Evolutionary conservation across 2,797 vertebrate species (phyloP).

Genomic region (Gymnothorax javanicus): DNA sequence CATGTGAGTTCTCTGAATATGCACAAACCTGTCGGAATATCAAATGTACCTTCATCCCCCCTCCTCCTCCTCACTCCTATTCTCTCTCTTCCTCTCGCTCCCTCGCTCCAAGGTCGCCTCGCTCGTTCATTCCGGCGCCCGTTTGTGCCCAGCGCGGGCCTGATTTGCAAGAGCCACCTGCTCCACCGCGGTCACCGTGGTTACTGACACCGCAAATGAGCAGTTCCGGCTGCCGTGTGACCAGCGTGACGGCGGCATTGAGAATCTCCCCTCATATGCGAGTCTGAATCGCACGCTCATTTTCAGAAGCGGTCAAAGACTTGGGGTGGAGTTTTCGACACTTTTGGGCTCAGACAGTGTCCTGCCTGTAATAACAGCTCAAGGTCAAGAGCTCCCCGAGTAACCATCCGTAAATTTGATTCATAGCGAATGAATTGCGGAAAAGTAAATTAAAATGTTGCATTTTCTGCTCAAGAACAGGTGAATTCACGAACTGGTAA

Average conservation of each 20-base stretch:
- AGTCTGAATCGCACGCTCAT: neutral
- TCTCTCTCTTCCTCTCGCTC: neutral
- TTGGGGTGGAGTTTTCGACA: neutral
- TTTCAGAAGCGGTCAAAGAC: neutral
- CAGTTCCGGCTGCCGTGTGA: neutral
- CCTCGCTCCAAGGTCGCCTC: neutral
- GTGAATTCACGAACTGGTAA: too few species aligned
- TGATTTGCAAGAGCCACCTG: conserved; percentile 24
- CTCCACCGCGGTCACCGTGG: neutral
- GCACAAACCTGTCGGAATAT: conserved; percentile 29
- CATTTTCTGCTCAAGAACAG: too few species aligned
- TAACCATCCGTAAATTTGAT: too few species aligned
- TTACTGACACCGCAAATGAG: neutral
- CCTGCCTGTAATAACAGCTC: neutral
- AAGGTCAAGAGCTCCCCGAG: neutral
- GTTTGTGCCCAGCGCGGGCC: neutral
- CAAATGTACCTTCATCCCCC: neutral
- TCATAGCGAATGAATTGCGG: too few species aligned
- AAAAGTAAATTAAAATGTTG: too few species aligned
- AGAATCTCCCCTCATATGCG: neutral
- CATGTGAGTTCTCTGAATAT: conserved; percentile 18
- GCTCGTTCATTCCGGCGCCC: neutral
- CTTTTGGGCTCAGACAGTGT: too few species aligned
- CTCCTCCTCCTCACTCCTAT: neutral
- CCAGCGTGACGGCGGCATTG: neutral